These are phyloP conservation scores for Oligia strigilis DNA, from an alignment of 2,888 invertebrate species.

Conservation along the genomic window DNA sequence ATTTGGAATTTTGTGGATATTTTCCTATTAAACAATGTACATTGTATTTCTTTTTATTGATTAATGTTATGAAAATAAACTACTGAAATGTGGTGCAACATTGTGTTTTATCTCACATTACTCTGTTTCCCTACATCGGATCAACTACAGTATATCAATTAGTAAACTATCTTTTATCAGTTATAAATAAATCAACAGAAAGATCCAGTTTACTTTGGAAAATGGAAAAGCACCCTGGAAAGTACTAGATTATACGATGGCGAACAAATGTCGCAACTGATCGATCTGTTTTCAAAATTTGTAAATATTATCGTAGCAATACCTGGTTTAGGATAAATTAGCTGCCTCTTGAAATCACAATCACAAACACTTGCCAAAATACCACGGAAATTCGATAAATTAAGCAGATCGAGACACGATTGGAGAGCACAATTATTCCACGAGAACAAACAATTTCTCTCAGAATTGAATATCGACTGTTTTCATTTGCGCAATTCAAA, in stretches of 20 bases:
- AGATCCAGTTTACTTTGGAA: slow-evolving; percentile 26
- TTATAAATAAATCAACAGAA: slow-evolving; percentile 7
- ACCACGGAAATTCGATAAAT: slow-evolving; percentile 35
- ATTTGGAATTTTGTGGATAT: neutral
- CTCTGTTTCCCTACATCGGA: neutral
- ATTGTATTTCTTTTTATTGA: neutral
- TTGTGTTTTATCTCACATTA: neutral
- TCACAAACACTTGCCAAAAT: slow-evolving; percentile 41
- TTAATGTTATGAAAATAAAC: neutral
- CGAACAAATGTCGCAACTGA: slow-evolving; percentile 74
- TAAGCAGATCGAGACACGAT: slow-evolving; percentile 9
- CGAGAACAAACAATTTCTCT: slow-evolving; percentile 15
- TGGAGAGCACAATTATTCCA: slow-evolving; percentile 15
- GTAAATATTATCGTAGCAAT: slow-evolving; percentile 32
- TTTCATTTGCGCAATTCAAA: slow-evolving; percentile 31
- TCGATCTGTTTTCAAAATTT: slow-evolving; percentile 76
- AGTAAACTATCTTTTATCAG: neutral
- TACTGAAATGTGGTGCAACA: slow-evolving; percentile 41
- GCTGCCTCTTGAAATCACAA: slow-evolving; percentile 10
- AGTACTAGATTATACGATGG: slow-evolving; percentile 68
- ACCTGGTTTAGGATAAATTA: slow-evolving; percentile 45
- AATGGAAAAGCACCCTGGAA: slow-evolving; percentile 64
- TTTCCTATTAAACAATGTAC: neutral
- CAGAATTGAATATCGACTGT: slow-evolving; percentile 46
- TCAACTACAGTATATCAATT: neutral